Conservation (phyloP, 2,113 vertebrate genomes). For the Onychorhynchus coronatus region DNA sequence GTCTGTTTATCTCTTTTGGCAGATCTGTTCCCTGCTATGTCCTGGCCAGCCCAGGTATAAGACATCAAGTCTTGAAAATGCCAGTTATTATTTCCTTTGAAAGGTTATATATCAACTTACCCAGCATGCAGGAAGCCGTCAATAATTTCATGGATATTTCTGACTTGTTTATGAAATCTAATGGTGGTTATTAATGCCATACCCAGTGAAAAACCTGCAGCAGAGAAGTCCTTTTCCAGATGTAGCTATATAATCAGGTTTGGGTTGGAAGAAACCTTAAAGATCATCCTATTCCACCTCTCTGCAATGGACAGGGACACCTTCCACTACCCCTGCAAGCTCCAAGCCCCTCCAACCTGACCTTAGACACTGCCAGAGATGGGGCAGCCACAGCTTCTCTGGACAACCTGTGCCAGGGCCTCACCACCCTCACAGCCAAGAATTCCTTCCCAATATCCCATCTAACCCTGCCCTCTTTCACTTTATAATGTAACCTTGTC, state of each 20-base stretch:
- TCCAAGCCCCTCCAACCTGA: neutral
- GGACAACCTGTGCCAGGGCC: neutral
- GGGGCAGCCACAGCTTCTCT: neutral
- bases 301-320: neutral
- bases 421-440: neutral
- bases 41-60: neutral
- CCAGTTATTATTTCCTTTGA: neutral
- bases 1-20: neutral
- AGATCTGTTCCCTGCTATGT: neutral
- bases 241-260: neutral
- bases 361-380: neutral
- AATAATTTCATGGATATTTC: neutral
- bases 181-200: neutral
- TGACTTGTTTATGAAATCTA: neutral
- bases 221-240: neutral
- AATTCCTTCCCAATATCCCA: neutral
- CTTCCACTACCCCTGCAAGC: accelerated
- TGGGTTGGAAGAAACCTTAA: neutral
- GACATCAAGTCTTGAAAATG: neutral
- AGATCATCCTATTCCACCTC: neutral
- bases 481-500: accelerated
- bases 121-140: neutral
- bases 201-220: neutral
- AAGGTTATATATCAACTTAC: neutral
- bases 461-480: neutral